Evolutionary conservation across 2,797 vertebrate species (phyloP).

Genomic region (Novumbra hubbsi): DNA sequence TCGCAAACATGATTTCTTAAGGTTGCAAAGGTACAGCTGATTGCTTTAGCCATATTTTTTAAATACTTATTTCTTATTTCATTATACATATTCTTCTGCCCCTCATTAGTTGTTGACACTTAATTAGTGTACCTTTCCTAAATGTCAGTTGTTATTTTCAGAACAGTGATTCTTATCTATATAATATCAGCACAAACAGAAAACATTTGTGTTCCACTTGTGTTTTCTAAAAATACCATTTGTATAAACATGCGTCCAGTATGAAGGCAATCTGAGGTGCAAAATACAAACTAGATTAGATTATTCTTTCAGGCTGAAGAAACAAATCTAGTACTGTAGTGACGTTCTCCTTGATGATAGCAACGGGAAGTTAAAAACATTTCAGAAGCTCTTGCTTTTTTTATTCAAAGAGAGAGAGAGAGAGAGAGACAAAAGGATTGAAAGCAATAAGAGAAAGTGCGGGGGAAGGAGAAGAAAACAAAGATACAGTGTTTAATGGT

Average conservation of each 20-base stretch:
- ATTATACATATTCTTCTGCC: not conserved
- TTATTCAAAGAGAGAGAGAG: not conserved
- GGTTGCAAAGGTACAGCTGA: not conserved
- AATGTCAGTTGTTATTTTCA: not conserved
- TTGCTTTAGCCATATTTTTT: not conserved
- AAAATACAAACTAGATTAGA: no score
- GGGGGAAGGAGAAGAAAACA: not conserved
- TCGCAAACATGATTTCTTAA: not conserved
- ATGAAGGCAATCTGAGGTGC: no score
- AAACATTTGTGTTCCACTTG: not conserved
- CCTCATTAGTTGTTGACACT: no score
- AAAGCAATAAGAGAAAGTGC: not conserved
- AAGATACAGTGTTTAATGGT: conserved; percentile 36
- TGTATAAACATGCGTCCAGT: no score
- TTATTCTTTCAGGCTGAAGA: no score
- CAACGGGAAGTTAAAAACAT: no score
- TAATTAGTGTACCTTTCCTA: no score
- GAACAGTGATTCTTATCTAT: not conserved
- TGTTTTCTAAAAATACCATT: not conserved
- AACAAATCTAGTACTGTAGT: no score
- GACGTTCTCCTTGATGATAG: no score
- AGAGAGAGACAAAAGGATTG: not conserved
- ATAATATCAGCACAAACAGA: not conserved
- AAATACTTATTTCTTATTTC: no score
- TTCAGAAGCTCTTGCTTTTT: no score